Conservation (phyloP, 2,888 invertebrate genomes). For the Mesorhabditis belari region DNA sequence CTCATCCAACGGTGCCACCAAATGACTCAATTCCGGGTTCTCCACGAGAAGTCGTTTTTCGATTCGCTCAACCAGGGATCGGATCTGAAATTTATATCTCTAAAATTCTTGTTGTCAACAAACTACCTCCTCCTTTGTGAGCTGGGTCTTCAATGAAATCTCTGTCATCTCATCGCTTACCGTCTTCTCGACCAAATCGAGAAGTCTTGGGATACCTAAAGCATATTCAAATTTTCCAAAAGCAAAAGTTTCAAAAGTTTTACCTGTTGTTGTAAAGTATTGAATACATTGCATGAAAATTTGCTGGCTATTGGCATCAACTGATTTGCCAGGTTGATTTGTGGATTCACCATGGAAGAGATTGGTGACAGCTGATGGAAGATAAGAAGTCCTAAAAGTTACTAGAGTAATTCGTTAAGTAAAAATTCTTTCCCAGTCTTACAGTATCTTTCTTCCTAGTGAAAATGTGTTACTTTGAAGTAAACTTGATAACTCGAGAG, state of each 20-base stretch:
- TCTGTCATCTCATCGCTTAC: conserved; percentile 6
- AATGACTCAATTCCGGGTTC: conserved; percentile 10
- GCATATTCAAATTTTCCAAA: neutral
- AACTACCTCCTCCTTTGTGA: neutral
- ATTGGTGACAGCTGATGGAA: neutral
- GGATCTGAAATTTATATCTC: conserved; percentile 14
- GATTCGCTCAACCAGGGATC: conserved; percentile 16
- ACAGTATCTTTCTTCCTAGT: too few species aligned
- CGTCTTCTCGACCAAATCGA: conserved; percentile 18
- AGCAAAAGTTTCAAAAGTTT: neutral
- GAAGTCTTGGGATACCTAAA: conserved; percentile 20
- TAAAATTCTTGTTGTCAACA: neutral
- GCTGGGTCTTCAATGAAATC: conserved; percentile 1
- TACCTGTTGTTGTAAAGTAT: conserved; percentile 36
- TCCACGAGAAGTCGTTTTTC: conserved; percentile 7
- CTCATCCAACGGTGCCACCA: conserved; percentile 21
- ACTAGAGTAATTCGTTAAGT: too few species aligned
- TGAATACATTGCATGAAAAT: conserved; percentile 39
- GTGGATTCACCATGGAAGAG: too few species aligned
- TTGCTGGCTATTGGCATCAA: conserved; percentile 23
- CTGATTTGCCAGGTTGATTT: neutral
- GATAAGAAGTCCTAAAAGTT: neutral
- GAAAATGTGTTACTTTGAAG: too few species aligned
- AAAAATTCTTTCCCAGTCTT: too few species aligned
- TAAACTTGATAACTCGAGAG: too few species aligned